Conservation (phyloP, 2,888 invertebrate species). For the Lochmaea capreae region DNA sequence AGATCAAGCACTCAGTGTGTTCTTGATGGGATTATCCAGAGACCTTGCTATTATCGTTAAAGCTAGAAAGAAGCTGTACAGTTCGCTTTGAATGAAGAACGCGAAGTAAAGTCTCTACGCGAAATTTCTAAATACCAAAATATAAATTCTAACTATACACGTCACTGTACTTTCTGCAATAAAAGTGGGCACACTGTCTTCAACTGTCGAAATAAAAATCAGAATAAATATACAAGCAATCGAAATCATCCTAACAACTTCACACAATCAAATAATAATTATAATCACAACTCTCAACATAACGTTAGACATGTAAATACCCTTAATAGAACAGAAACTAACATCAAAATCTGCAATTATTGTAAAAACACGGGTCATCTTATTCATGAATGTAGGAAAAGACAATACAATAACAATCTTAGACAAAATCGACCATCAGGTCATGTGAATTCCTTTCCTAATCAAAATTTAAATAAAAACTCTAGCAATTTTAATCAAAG, state of each 20-base stretch:
- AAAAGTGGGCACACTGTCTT: conserved; percentile 21
- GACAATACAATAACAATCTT: conserved; percentile 35
- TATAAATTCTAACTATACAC: conserved; percentile 23
- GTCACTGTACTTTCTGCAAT: conserved; percentile 4
- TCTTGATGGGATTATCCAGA: conserved; percentile 23
- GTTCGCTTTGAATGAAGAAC: conserved; percentile 37
- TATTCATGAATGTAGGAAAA: conserved; percentile 38
- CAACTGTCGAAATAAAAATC: conserved; percentile 29
- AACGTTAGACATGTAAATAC: not conserved
- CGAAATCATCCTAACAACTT: not conserved
- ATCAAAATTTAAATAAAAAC: conserved; percentile 15
- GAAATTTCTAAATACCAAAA: conserved; percentile 28
- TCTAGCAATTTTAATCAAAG: not conserved
- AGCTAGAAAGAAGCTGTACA: conserved; percentile 23
- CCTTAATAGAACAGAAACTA: not conserved
- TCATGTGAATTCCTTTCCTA: conserved; percentile 3
- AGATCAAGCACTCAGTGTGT: conserved; percentile 36
- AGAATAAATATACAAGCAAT: conserved; percentile 18
- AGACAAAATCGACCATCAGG: not conserved
- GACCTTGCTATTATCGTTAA: conserved; percentile 19
- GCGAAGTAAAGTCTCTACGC: conserved; percentile 33
- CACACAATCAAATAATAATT: conserved; percentile 3
- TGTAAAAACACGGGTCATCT: conserved; percentile 36
- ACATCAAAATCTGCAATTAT: conserved; percentile 2
- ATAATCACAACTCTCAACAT: not conserved